These are phyloP conservation scores for Molossus alvarezi DNA, from an alignment of 2,797 vertebrate species.

Conservation along the genomic window DNA sequence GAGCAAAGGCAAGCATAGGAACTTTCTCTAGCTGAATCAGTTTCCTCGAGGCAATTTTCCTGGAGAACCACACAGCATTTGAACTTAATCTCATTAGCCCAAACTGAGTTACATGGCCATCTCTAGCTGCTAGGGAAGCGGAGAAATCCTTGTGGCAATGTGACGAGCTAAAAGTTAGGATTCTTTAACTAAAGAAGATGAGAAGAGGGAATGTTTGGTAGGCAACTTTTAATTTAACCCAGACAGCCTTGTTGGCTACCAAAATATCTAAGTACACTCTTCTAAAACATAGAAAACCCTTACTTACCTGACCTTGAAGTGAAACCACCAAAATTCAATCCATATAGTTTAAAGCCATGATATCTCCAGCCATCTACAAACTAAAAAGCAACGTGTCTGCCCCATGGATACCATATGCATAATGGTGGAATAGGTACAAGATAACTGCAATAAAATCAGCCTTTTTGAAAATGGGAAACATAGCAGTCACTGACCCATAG, in stretches of 20 bases:
- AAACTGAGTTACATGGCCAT: not conserved
- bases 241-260: not conserved
- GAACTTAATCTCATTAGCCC: not conserved
- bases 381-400: constrained; percentile 15
- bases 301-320: not conserved
- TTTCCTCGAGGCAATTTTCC: not conserved
- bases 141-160: not conserved
- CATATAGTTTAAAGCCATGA: not conserved
- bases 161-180: not conserved
- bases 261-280: not conserved
- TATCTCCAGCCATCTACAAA: not conserved
- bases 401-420: not conserved
- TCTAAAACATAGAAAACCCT: not conserved
- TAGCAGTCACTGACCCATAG: not conserved
- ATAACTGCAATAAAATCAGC: not conserved
- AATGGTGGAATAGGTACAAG: not conserved
- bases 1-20: not conserved
- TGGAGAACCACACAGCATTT: not conserved
- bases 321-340: not conserved
- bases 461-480: constrained; percentile 33
- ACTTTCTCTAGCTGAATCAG: not conserved
- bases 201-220: not conserved
- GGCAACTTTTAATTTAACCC: constrained; percentile 16
- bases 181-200: not conserved
- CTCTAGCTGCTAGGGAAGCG: not conserved